A percentile compares a stretch with the other conserved stretches of the same genome.
Conservation (phyloP, 2,113 vertebrate genomes). For the Leptobrachium ailaonicum region DNA sequence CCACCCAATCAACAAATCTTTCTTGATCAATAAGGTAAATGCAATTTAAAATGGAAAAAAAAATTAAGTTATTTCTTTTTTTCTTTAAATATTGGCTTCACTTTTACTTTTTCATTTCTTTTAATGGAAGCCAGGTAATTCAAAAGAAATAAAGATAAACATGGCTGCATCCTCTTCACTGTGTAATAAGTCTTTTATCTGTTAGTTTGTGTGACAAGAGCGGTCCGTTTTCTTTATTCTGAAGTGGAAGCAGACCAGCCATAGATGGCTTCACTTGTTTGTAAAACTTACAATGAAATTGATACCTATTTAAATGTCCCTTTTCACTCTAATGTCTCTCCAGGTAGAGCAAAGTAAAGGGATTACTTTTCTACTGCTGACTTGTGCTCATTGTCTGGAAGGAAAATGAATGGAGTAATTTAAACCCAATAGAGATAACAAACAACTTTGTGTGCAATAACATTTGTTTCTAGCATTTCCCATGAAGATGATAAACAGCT, state of each 20-base stretch:
- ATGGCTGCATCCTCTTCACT: slow-evolving; percentile 33
- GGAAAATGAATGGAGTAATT: slow-evolving; percentile 62
- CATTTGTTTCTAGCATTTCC: slow-evolving; percentile 69
- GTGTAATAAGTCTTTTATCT: slow-evolving; percentile 49
- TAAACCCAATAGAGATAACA: slow-evolving; percentile 62
- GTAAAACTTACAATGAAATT: slow-evolving; percentile 67
- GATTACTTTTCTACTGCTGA: slow-evolving; percentile 68
- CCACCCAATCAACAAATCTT: no score
- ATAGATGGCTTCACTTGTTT: slow-evolving; percentile 49
- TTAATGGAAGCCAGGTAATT: not conserved
- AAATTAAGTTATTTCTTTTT: no score
- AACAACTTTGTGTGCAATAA: slow-evolving; percentile 48
- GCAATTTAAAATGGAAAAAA: no score
- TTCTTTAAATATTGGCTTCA: not conserved
- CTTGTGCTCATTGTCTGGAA: slow-evolving; percentile 72
- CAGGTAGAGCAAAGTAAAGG: slow-evolving; percentile 66
- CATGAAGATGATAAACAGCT: slow-evolving; percentile 63
- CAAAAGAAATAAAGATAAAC: not conserved
- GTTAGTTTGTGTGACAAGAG: slow-evolving; percentile 3
- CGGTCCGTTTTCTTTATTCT: slow-evolving; percentile 23
- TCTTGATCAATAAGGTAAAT: no score
- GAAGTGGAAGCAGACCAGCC: not conserved
- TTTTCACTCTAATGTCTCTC: slow-evolving; percentile 64
- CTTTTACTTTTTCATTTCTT: not conserved
- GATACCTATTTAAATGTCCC: slow-evolving; percentile 68